Evolutionary conservation across 1,140 invertebrate species (phyloP), one percentile per base, ranked within the genome.

Genomic region (Phocides pigmalion): DNA sequence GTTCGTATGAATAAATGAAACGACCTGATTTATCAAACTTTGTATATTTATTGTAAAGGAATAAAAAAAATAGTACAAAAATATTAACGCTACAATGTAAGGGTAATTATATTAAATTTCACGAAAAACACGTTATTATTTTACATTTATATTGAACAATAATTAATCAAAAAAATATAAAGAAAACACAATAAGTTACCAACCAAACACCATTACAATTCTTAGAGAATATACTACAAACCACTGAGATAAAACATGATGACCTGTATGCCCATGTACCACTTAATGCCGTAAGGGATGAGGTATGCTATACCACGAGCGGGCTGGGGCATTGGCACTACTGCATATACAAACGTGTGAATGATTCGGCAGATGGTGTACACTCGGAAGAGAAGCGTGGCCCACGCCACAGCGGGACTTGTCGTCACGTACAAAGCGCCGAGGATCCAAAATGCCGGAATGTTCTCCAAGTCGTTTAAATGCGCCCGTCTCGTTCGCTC

Each of bases 401-500:
- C 95, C 46, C 90, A 78, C 6, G 71, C 70, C 1, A 83, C 72
- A 16, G 81, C 72, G 0, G 95, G 95, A 20, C 90, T 90, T 0
- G 94, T 95, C 0, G 93, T 81, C 12, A 95, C 78, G 74, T 95
- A 96, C 12, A 95, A 70, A 0, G 93, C 92, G 4, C 92, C 94
- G 12, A 94, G 81, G 3, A 95, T 75, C 71, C 95, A 92, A 74
- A 96, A 96, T 1, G 94, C 87, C 0, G 94, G 91, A 56, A 96
- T 95, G 76, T 96, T 96, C 86, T 96, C 96, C 70, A 96, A 75
- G 74, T 96, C 96, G 77, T 96, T 96, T 47, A 94, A 80, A 80
- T 96, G 95, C 41, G 95, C 95, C 64, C 95, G 82, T 14, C 92
- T 75, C 11, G 92, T 76, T 39, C 93, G 84, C 76, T 94, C 93